Percentiles rank a stretch among this genome's conserved stretches.
These are phyloP conservation scores for Tetramorium simillimum DNA, from an alignment of 1,140 invertebrate species.

Conservation along the genomic window DNA sequence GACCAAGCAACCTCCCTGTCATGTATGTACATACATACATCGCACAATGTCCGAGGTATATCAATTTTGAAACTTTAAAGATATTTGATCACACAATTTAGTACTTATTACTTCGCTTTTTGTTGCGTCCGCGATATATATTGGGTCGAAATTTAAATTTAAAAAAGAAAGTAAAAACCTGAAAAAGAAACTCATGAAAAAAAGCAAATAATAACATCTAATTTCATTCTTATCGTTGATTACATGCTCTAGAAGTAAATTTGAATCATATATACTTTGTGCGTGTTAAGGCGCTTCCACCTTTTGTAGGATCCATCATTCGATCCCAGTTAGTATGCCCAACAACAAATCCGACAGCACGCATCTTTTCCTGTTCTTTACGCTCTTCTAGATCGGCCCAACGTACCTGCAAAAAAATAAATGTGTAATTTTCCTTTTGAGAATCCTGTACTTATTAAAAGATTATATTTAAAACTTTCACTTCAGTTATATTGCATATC, in stretches of 20 bases:
- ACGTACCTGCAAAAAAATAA: conserved; percentile 89
- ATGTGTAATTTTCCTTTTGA: neutral
- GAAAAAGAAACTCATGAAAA: conserved; percentile 21
- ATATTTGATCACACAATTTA: too few relatives aligned
- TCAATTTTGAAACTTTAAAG: too few relatives aligned
- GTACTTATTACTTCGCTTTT: too few relatives aligned
- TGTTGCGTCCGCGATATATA: too few relatives aligned
- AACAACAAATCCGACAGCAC: conserved; percentile 97
- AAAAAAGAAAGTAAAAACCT: conserved; percentile 23
- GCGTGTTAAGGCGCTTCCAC: conserved; percentile 94
- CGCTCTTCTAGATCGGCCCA: conserved; percentile 99
- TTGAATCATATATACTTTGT: conserved; percentile 94
- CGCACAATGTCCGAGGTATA: too few relatives aligned
- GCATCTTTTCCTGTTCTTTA: conserved; percentile 94
- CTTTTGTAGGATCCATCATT: conserved; percentile 97
- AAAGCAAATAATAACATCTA: conserved; percentile 30
- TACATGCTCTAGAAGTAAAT: conserved; percentile 49
- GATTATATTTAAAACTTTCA: neutral
- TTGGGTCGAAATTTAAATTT: neutral
- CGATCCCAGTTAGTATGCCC: conserved; percentile 97
- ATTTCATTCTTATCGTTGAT: conserved; percentile 43
- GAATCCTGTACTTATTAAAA: neutral
- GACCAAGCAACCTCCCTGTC: too few relatives aligned
- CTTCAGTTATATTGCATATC: neutral
- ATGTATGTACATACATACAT: too few relatives aligned